Conservation (phyloP, 2,797 vertebrate genomes). For the Falco concolor region DNA sequence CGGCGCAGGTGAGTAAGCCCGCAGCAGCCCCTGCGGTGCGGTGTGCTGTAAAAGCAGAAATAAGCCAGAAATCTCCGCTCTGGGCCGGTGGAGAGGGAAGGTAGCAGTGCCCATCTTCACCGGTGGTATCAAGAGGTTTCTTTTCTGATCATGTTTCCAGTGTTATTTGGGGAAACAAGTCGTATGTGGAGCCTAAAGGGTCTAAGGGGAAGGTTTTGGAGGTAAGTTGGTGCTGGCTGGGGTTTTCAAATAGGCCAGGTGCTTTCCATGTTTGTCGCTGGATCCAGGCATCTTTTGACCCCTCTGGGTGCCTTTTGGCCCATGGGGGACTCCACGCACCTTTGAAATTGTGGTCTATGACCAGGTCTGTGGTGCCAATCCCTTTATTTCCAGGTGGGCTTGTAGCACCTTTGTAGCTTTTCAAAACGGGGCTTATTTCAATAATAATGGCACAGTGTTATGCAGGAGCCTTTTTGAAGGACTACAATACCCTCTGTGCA, state of each 20-base stretch:
- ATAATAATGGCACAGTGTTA: fast-evolving
- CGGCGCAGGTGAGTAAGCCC: constrained; percentile 76
- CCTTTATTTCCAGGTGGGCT: not conserved
- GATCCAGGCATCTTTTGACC: not conserved
- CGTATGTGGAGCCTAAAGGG: not conserved
- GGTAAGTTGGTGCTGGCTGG: not conserved
- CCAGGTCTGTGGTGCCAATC: not conserved
- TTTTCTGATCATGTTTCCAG: not conserved
- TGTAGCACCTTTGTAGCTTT: not conserved
- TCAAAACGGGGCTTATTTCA: not conserved
- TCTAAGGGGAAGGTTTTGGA: not conserved
- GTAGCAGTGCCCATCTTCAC: fast-evolving
- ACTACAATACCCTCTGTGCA: not conserved
- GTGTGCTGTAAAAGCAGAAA: not conserved
- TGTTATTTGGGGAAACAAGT: not conserved
- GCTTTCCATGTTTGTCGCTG: not conserved
- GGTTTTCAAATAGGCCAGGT: not conserved
- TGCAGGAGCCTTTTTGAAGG: not conserved
- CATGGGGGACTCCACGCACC: not conserved
- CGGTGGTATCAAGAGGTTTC: not conserved
- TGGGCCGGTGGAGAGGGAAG: fast-evolving
- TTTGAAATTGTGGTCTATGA: not conserved
- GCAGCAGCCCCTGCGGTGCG: not conserved
- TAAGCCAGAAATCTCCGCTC: fast-evolving
- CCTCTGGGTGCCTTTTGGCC: not conserved